A percentile compares a stretch with the other conserved stretches of the same genome.
phyloP scores from a whole-genome alignment of 1,140 invertebrate genomes.

The Thaumetopoea pityocampa region DNA sequence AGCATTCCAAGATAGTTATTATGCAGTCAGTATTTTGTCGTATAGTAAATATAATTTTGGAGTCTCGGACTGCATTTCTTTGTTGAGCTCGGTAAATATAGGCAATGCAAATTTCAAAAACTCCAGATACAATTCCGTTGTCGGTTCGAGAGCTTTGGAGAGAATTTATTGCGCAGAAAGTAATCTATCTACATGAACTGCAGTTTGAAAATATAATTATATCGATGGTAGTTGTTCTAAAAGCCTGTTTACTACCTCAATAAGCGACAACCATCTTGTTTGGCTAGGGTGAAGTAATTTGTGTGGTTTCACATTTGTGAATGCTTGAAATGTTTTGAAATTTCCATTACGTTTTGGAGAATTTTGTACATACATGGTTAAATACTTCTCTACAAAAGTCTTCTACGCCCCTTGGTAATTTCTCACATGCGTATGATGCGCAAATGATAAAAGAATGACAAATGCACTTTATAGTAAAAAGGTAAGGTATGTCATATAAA shows the following conservation, averaged over 20 bases:
- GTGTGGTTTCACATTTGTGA: too few relatives aligned
- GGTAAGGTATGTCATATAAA: conserved; percentile 38
- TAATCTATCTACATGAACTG: conserved; percentile 20
- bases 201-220: conserved; percentile 41
- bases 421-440: conserved; percentile 31
- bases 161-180: conserved; percentile 30
- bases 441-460: conserved; percentile 47
- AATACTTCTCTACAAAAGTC: too few relatives aligned
- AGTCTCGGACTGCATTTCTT: conserved; percentile 3
- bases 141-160: conserved; percentile 25
- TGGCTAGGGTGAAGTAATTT: too few relatives aligned
- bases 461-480: conserved; percentile 46
- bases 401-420: conserved; percentile 24
- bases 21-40: conserved; percentile 13
- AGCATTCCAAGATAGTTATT: conserved; percentile 16
- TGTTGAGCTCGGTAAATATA: conserved; percentile 21
- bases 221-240: conserved; percentile 47
- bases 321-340: too few relatives aligned
- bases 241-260: conserved; percentile 45
- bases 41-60: conserved; percentile 25
- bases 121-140: conserved; percentile 33
- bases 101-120: conserved; percentile 32
- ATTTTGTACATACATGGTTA: too few relatives aligned
- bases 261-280: too few relatives aligned
- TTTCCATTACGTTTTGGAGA: too few relatives aligned